A percentile compares a stretch with the other conserved stretches of the same genome.
Conservation (phyloP, 2,113 vertebrate species). For the Brachypodius melanocephalos region DNA sequence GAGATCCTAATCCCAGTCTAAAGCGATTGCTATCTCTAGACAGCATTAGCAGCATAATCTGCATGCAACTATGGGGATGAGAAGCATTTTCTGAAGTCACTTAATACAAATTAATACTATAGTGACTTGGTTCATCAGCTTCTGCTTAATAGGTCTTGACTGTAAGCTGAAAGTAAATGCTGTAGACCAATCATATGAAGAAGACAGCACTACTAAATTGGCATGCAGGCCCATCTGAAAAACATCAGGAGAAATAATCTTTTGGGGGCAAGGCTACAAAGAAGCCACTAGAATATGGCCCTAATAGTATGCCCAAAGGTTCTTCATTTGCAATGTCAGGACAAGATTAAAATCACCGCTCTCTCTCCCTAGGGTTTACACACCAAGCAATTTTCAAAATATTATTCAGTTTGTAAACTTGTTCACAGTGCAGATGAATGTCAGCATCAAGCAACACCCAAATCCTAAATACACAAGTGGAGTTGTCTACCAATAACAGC, state of each 20-base stretch:
- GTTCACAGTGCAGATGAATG: not conserved
- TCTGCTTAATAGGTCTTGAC: not conserved
- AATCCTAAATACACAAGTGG: not conserved
- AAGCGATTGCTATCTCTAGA: not conserved
- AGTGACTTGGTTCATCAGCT: not conserved
- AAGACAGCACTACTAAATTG: not conserved
- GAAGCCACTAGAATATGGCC: not conserved
- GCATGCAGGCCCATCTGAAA: not conserved
- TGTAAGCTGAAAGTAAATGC: not conserved
- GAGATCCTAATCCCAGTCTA: constrained; percentile 14
- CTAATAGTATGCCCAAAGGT: not conserved
- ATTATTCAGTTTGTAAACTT: not conserved
- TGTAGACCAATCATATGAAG: not conserved
- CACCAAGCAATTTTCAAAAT: not conserved
- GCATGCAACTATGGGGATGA: not conserved
- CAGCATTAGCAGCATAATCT: constrained; percentile 37
- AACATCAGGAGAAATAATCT: not conserved
- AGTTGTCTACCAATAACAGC: not conserved
- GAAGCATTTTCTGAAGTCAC: constrained; percentile 8
- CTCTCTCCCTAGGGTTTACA: not conserved
- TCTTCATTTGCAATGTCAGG: not conserved
- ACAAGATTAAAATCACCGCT: not conserved
- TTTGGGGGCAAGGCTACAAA: not conserved
- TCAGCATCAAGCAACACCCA: not conserved
- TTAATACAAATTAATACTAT: not conserved